phyloP scores from a whole-genome alignment of 1,140 invertebrate species.

The Drosophila auraria region DNA sequence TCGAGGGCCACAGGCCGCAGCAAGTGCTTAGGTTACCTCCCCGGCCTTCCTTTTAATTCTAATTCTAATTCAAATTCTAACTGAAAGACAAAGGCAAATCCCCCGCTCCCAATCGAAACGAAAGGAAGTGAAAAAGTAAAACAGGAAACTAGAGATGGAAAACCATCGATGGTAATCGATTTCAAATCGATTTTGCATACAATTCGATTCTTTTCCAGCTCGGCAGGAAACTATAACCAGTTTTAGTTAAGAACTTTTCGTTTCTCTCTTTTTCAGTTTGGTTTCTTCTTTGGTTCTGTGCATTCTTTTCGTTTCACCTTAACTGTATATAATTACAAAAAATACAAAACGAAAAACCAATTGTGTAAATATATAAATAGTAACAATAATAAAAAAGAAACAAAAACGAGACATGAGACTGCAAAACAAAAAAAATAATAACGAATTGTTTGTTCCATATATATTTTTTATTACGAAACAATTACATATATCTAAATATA shows the following conservation, averaged over 20 bases:
- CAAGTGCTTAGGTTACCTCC: conserved; percentile 12
- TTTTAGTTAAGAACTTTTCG: conserved; percentile 58
- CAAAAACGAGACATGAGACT: conserved; percentile 52
- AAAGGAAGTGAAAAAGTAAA: conserved; percentile 34
- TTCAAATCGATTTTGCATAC: conserved; percentile 3
- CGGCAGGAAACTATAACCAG: conserved; percentile 63
- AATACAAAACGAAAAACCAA: conserved; percentile 40
- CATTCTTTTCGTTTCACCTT: conserved; percentile 52
- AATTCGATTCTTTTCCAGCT: conserved; percentile 5
- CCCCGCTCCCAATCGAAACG: conserved; percentile 8
- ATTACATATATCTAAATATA: conserved; percentile 73
- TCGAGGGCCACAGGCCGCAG: conserved; percentile 24
- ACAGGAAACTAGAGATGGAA: conserved; percentile 45
- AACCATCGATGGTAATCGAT: conserved; percentile 1
- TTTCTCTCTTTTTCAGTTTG: conserved; percentile 59
- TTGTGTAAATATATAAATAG: conserved; percentile 78
- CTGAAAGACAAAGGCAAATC: conserved; percentile 49
- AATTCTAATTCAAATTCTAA: conserved; percentile 39
- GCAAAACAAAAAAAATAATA: conserved; percentile 64
- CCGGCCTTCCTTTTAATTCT: conserved; percentile 31
- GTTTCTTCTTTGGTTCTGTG: conserved; percentile 67
- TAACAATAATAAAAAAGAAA: conserved; percentile 22
- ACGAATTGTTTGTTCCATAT: conserved; percentile 72
- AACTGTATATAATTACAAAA: conserved; percentile 80
- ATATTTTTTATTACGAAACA: conserved; percentile 65